Evolutionary conservation across 2,113 vertebrate genomes (phyloP).

Genomic region (Eolophus roseicapilla): DNA sequence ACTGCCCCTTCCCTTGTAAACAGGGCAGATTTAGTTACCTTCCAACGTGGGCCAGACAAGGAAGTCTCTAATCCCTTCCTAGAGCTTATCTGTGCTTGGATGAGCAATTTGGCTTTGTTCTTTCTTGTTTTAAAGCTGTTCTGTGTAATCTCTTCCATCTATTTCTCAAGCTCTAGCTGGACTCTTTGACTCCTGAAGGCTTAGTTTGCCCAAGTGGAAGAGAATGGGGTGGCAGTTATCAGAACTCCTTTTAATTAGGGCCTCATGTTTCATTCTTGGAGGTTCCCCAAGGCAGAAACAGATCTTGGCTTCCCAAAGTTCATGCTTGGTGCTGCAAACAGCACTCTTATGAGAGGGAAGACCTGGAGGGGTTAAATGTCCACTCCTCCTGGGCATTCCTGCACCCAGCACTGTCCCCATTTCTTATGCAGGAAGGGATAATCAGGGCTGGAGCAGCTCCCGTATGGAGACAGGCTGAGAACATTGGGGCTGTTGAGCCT

Average conservation of each 20-base stretch:
- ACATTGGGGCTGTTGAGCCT: not conserved
- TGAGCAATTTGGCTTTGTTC: not conserved
- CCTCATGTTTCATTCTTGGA: not conserved
- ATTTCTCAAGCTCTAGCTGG: not conserved
- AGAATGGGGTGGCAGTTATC: not conserved
- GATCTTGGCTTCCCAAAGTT: not conserved
- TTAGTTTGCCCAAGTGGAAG: not conserved
- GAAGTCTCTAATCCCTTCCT: not conserved
- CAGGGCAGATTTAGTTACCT: not conserved
- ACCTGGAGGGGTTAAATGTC: not conserved
- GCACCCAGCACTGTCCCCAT: accelerated
- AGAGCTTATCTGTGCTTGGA: not conserved
- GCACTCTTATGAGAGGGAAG: not conserved
- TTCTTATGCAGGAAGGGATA: not conserved
- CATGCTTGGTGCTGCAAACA: not conserved
- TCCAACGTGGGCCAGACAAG: not conserved
- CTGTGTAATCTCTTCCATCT: not conserved
- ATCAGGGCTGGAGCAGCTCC: not conserved
- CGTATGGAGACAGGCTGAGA: not conserved
- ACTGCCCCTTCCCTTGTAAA: not conserved
- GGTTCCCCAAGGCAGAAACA: not conserved
- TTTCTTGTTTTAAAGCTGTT: not conserved
- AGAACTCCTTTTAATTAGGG: not conserved
- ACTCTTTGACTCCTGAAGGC: not conserved
- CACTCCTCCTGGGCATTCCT: not conserved